These are phyloP conservation scores for Ormyrus nitidulus DNA, from an alignment of 2,888 invertebrate species.

Conservation along the genomic window DNA sequence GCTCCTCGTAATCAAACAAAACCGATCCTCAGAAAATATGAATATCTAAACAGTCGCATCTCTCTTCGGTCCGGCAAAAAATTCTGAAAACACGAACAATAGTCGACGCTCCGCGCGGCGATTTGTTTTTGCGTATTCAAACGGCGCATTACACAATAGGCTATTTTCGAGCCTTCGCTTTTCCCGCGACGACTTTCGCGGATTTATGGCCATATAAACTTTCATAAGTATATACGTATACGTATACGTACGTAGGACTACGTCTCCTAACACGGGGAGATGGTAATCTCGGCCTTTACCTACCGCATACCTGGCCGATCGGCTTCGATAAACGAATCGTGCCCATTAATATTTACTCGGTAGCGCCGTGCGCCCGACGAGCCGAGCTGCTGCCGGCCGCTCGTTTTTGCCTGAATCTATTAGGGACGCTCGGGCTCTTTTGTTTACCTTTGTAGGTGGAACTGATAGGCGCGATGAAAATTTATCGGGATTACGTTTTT, in stretches of 20 bases:
- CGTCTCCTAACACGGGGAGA: slow-evolving; percentile 7
- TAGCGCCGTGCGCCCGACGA: slow-evolving; percentile 38
- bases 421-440: neutral
- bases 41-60: too few species aligned
- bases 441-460: too few species aligned
- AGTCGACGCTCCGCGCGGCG: neutral
- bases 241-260: neutral
- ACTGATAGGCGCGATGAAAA: slow-evolving; percentile 10
- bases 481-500: neutral
- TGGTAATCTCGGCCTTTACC: slow-evolving; percentile 45
- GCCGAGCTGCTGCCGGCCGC: neutral
- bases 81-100: neutral
- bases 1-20: neutral
- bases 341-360: slow-evolving; percentile 56
- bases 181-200: slow-evolving; percentile 40
- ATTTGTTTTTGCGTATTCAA: slow-evolving; percentile 52
- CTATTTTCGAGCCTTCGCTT: slow-evolving; percentile 45
- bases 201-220: slow-evolving; percentile 50
- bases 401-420: slow-evolving; percentile 43
- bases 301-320: slow-evolving; percentile 53
- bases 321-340: slow-evolving; percentile 52
- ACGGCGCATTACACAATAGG: slow-evolving; percentile 45
- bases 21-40: too few species aligned
- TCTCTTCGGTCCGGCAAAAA: too few species aligned
- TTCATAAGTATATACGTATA: slow-evolving; percentile 30